These are phyloP conservation scores for Actinia equina DNA, from an alignment of 64 coral and sea anemone genomes.

Conservation along the genomic window DNA sequence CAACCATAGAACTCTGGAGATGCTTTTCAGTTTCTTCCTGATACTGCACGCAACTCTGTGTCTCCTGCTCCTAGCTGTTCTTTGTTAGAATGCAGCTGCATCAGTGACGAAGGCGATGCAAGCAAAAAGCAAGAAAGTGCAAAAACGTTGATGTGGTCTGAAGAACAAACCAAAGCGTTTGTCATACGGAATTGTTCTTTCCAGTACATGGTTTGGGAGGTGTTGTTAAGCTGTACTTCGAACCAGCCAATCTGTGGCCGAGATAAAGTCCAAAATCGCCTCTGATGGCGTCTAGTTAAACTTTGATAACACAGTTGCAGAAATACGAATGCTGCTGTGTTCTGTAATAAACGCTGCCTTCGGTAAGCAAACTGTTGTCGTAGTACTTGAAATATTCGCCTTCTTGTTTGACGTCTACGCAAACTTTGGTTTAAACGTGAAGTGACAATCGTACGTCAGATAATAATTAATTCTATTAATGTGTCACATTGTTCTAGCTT, in stretches of 20 bases:
- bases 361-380: no score
- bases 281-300: not conserved
- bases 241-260: no score
- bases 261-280: no score
- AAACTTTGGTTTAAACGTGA: no score
- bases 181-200: conserved; percentile 59
- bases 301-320: not conserved
- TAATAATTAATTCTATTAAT: no score
- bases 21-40: not conserved
- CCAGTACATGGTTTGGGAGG: conserved; percentile 19
- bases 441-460: no score
- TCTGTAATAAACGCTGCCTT: no score
- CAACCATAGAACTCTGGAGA: not conserved
- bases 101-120: not conserved
- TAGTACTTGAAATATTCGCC: no score
- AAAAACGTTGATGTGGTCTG: conserved; percentile 8
- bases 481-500: no score
- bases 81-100: not conserved
- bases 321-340: no score
- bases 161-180: conserved; percentile 37
- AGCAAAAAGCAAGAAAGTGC: not conserved
- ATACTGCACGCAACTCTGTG: not conserved
- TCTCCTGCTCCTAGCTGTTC: not conserved
- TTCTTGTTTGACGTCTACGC: no score
- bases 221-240: no score